Conservation (phyloP, 2,113 vertebrate species). For the Mesembrinibis cayennensis region DNA sequence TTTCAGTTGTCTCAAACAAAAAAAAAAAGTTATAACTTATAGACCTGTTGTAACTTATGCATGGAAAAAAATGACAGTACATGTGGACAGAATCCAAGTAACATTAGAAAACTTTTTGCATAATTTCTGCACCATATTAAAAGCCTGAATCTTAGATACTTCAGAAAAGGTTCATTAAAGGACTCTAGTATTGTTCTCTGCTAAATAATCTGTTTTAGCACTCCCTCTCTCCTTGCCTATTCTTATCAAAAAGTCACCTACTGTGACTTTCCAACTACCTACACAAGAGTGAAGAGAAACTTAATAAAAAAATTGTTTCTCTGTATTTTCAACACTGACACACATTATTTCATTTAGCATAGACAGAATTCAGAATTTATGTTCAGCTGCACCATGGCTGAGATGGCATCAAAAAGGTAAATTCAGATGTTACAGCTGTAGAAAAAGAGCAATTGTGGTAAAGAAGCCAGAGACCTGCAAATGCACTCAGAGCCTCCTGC, state of each 20-base stretch:
- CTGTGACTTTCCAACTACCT: constrained; percentile 13
- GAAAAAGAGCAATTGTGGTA: background rate
- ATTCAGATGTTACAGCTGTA: background rate
- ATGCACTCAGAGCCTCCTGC: background rate
- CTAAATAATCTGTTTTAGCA: constrained; percentile 12
- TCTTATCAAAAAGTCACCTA: constrained; percentile 34
- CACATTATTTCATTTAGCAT: background rate
- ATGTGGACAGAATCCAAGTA: background rate
- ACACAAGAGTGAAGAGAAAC: constrained; percentile 12
- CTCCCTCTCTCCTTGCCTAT: background rate
- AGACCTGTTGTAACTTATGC: background rate
- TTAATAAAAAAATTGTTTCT: background rate
- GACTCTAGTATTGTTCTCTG: constrained; percentile 9
- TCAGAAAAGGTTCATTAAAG: constrained; percentile 5
- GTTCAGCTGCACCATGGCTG: background rate
- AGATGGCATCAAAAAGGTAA: background rate
- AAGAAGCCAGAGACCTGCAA: background rate
- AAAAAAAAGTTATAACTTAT: background rate
- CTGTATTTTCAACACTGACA: background rate
- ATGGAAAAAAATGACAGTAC: background rate
- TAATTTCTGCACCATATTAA: background rate
- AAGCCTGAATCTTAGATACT: background rate
- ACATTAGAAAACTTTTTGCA: background rate
- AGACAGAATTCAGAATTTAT: background rate
- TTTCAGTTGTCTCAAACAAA: background rate